phyloP scores from a whole-genome alignment of 1,140 invertebrate species.

The Sminthurides bifidus region DNA sequence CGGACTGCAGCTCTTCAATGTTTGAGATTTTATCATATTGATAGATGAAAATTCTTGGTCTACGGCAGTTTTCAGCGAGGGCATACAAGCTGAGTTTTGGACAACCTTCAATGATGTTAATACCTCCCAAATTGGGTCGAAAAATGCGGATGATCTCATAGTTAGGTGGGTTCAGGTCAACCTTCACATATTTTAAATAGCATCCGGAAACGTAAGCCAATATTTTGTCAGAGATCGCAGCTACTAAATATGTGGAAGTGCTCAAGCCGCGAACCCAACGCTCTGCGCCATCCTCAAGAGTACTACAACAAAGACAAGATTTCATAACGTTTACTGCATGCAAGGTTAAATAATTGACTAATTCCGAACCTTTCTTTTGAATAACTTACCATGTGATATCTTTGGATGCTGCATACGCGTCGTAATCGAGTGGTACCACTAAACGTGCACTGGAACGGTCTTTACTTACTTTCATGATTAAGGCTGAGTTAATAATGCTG shows the following conservation, averaged over 20 bases:
- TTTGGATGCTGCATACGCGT: too few relatives aligned
- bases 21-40: slow-evolving; percentile 13
- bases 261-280: slow-evolving; percentile 18
- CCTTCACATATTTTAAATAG: slow-evolving; percentile 18
- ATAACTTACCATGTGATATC: too few relatives aligned
- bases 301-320: slow-evolving; percentile 2
- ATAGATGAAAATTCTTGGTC: slow-evolving; percentile 16
- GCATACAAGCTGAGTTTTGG: slow-evolving; percentile 15
- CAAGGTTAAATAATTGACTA: too few relatives aligned
- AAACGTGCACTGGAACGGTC: too few relatives aligned
- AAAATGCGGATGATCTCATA: slow-evolving; percentile 16
- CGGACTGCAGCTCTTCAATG: slow-evolving; percentile 1
- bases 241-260: slow-evolving; percentile 1
- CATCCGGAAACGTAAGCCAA: slow-evolving; percentile 21
- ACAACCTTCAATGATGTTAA: slow-evolving; percentile 14
- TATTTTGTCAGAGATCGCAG: slow-evolving; percentile 3
- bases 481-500: too few relatives aligned
- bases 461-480: too few relatives aligned
- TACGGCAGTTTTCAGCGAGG: slow-evolving; percentile 15
- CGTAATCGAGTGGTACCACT: too few relatives aligned
- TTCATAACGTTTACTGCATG: too few relatives aligned
- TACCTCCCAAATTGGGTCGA: slow-evolving; percentile 12
- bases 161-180: background rate
- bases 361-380: too few relatives aligned
- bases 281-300: slow-evolving; percentile 11